Evolutionary conservation across 2,113 vertebrate species (phyloP).

Genomic region (Condylura cristata): DNA sequence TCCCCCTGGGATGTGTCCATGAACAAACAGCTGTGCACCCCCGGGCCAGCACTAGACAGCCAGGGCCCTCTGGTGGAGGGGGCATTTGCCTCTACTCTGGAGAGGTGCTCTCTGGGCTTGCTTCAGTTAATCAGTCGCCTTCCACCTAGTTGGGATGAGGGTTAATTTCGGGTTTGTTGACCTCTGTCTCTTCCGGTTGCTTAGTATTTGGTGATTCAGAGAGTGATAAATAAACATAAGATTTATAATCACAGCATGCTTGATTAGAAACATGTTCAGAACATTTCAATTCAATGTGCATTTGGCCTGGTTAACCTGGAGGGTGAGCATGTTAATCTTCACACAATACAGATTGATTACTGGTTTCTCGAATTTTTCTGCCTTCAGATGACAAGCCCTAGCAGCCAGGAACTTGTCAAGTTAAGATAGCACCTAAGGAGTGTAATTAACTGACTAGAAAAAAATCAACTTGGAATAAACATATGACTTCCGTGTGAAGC

Average conservation of each 20-base stretch:
- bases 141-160: neutral
- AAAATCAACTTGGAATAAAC: constrained; percentile 68
- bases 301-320: constrained; percentile 51
- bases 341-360: constrained; percentile 36
- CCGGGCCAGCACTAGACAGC: neutral
- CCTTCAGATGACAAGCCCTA: constrained; percentile 41
- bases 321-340: constrained; percentile 51
- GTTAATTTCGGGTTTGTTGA: constrained; percentile 40
- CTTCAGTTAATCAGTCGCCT: neutral
- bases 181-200: constrained; percentile 41
- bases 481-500: constrained; percentile 29
- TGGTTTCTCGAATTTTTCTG: constrained; percentile 61
- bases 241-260: constrained; percentile 37
- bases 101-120: neutral
- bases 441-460: constrained; percentile 25
- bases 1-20: neutral
- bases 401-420: constrained; percentile 60
- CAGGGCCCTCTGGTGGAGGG: constrained; percentile 19
- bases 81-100: neutral
- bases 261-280: constrained; percentile 54
- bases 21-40: neutral
- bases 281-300: constrained; percentile 65
- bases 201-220: constrained; percentile 55
- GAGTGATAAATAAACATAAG: constrained; percentile 61
- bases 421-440: constrained; percentile 67